Evolutionary conservation across 2,888 invertebrate genomes (phyloP).

Genomic region (Abrostola tripartita): DNA sequence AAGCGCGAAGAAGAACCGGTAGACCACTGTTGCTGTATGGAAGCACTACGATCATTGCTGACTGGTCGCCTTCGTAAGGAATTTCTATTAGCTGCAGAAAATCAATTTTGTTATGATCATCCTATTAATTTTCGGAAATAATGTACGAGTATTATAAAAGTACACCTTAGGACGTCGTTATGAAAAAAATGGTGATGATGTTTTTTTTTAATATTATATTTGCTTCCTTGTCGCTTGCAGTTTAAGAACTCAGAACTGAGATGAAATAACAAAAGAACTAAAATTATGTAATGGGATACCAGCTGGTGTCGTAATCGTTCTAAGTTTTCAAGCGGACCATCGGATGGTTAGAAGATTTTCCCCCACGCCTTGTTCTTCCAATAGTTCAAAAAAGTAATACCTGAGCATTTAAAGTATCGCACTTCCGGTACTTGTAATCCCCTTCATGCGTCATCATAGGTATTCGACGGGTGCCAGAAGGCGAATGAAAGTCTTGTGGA

Average conservation of each 20-base stretch:
- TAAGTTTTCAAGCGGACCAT: no score
- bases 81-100: constrained; percentile 90
- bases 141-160: no score
- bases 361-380: not conserved
- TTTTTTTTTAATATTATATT: no score
- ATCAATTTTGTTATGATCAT: no score
- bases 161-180: no score
- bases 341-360: no score
- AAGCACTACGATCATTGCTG: constrained; percentile 92
- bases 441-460: constrained; percentile 62
- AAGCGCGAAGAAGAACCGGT: constrained; percentile 55
- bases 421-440: constrained; percentile 59
- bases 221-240: not conserved
- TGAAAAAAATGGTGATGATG: no score
- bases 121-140: no score
- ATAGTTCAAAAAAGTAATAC: constrained; percentile 44
- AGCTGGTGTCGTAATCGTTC: no score
- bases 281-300: no score
- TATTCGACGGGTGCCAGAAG: constrained; percentile 48
- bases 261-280: no score
- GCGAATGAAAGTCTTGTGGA: constrained; percentile 56
- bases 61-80: constrained; percentile 90
- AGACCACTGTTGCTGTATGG: constrained; percentile 89
- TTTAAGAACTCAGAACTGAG: not conserved
- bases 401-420: constrained; percentile 60